Evolutionary conservation across 1,140 invertebrate species (phyloP), one percentile per base, ranked within the genome.

Genomic region (Monochamus saltuarius): DNA sequence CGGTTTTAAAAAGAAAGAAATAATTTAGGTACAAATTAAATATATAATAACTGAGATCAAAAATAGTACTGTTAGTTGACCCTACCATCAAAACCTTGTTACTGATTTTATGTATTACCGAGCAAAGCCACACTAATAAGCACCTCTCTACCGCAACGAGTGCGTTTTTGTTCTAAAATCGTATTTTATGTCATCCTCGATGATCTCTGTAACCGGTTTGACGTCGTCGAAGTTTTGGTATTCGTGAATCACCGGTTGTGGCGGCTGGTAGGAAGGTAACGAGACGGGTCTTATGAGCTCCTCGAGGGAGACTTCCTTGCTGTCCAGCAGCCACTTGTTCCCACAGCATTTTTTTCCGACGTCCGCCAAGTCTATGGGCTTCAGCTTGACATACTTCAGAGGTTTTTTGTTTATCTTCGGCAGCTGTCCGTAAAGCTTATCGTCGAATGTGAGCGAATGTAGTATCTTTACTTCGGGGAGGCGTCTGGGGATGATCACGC

Each of bases 91-190:
- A n/a, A n/a, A n/a, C n/a, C n/a, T n/a, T n/a, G n/a, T n/a, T n/a
- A n/a, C n/a, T n/a, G n/a, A n/a, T n/a, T n/a, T n/a, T n/a, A n/a
- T n/a, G n/a, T n/a, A 43, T 13, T 19, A 47, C 45, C 7, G 10
- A 47, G 29, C 45, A 47, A 19, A 29, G 29, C 13, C 9, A 19
- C 19, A 8, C 7, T 47, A 10, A 47, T 19, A 47, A 16, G 45
- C 16, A 17, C 7, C 29, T 1, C 45, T 47, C 45, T 47, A 46
- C 46, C 54, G 42, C 8, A 56, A 34, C 42, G 65, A 68, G 61
- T 74, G 73, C 22, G 66, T 72, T 59, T 71, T 69, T 16, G 73
- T 74, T 52, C 73, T 65, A 62, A 74, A 74, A 62, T 74, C 73
- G 58, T 73, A 74, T 53, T 72, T 73, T 10, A 74, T 54, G 62